Evolutionary conservation across 2,797 vertebrate species (phyloP), one percentile per base, ranked within the genome.

Genomic region (Gallinago nigripennis): DNA sequence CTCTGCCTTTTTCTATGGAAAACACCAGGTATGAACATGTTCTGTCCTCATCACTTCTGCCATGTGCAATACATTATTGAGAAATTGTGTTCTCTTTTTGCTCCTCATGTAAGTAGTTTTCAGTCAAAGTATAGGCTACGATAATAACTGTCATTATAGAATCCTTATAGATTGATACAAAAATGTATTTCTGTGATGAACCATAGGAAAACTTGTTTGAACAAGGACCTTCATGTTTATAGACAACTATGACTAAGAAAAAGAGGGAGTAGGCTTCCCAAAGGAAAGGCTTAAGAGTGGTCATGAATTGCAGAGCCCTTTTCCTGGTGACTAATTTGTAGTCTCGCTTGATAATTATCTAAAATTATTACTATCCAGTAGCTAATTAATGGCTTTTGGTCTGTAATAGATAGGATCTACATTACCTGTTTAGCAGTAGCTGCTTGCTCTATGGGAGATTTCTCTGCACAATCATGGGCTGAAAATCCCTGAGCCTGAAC

Each of bases 1-100:
- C 97, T 98, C 98, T 4, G 98, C 98, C 5, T 99, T 99, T 97
- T 99, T 99, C 98, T 99, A 99, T 76, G 99, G 99, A 86, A 98
- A 97, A 90, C 61, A 97, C n/a, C 99, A 99, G 99, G 99, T 99
- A 98, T 78, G 85, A 95, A 60, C 3, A 1, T 24, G 11, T 46
- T 96, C 48, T 78, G 35, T 70, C 58, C 56, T 90, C 30, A 37
- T 33, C 16, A 37, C 53, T 85, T 78, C 37, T 86, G 60, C 54
- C 4, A 2, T 41, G 45, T 39, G 39, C 35, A 39, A 4, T 71
- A 46, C 3, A 0, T 82, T 78, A 30, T 4, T 51, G 68, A 86
- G 65, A 87, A 88, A 68, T 6, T 71, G 31, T n/a, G 9, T 64
- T 88, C 37, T 79, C 39, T 82, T 3, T 61, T 41, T 92, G 30